A percentile compares a stretch with the other conserved stretches of the same genome.
Conservation (phyloP, 2,113 vertebrate genomes). For the Chascanopsetta lugubris region DNA sequence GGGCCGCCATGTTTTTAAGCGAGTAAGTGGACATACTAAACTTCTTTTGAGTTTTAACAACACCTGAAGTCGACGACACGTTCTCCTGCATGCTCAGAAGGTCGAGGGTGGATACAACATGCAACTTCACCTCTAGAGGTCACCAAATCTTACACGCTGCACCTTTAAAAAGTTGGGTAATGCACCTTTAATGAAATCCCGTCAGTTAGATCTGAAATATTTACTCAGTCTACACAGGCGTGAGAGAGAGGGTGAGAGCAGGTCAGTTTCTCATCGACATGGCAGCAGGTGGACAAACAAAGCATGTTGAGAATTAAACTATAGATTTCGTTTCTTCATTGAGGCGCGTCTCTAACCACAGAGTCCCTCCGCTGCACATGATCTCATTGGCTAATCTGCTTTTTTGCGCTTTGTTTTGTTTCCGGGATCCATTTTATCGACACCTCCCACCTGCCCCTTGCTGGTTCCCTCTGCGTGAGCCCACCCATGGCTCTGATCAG, state of each 20-base stretch:
- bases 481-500: conserved; percentile 28
- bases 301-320: conserved; percentile 3
- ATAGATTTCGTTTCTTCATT: conserved; percentile 18
- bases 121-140: no score
- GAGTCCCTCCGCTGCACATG: background rate
- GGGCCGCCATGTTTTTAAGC: no score
- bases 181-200: background rate
- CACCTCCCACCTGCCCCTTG: conserved; percentile 3
- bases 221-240: background rate
- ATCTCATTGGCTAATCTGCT: conserved; percentile 19
- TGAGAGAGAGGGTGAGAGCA: background rate
- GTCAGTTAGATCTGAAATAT: background rate
- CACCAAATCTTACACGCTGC: no score
- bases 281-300: conserved; percentile 6
- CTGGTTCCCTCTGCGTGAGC: conserved; percentile 4
- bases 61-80: no score
- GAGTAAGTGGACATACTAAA: no score
- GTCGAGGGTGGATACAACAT: no score
- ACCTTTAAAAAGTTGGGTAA: no score
- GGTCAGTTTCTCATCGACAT: conserved; percentile 8
- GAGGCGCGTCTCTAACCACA: conserved; percentile 4
- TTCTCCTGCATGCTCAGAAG: no score
- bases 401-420: conserved; percentile 17
- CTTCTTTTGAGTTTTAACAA: no score
- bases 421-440: conserved; percentile 55